Base-by-base conservation (phyloP, 30 jellyfish, hydroid and myxozoan species). In the Nemopilema nomurai region DNA sequence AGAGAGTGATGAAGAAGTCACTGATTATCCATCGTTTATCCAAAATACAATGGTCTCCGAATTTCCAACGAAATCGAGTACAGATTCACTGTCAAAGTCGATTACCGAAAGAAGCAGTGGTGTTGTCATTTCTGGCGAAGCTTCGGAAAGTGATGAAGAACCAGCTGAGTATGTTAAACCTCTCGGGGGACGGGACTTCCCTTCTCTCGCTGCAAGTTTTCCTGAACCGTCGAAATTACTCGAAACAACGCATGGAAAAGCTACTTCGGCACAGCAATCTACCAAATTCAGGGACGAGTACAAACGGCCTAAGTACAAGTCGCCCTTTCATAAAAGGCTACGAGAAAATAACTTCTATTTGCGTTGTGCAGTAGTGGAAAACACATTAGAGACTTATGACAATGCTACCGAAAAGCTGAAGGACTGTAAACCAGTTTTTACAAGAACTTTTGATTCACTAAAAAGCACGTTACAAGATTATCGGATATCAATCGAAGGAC, bases 111-210 rank as follows among this genome's bases (percentile, higher is more conserved):
- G 93, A 28, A 90, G 92, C 93, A 85, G 98, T 69, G 91, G 98
- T 4, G 96, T 92, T 67, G 98, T 92, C 32, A 86, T 92, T 1
- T 92, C 98, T 21, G 98, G 98, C 74, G 98, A 92, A 57, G 98
- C 98, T 18, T 87, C 96, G 0, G 98, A 92, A 74, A 92, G 96
- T 29, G 98, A 92, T 53, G 98, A 92, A 57, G 96, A 87, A 69
- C 84, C 69, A 52, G 67, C 74, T 8, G 96, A 79, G 27, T 79
- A 85, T 53, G 68, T 66, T 16, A 71, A 75, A 51, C 18, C 87
- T n/a, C 18, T 80, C 9, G 82, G 89, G 0, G 82, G 80, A 23
- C 63, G 93, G 27, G 87, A 82, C 49, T 90, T 90, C 81, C 97
- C 97, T 26, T 73, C 97, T 16, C 97, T 90, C 33, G 89, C 76